Base-by-base conservation (phyloP, 2,113 vertebrate genomes). In the Brachyistius frenatus region DNA sequence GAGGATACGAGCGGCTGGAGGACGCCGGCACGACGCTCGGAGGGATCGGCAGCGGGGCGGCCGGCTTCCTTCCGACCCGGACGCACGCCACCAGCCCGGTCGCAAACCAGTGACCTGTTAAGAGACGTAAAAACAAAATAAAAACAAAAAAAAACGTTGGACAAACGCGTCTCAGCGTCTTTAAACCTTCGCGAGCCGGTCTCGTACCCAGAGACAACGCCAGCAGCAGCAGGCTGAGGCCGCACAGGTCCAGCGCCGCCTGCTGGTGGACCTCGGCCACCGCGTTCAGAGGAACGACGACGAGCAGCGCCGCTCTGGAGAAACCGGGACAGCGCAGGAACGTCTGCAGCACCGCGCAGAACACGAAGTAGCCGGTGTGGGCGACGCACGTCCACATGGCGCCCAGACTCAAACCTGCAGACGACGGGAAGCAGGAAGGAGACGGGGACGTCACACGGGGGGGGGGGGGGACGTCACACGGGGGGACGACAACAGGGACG, bases 231-330 rank as follows among this genome's bases (percentile, higher is more conserved):
- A 94, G 46, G 69, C 84, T 92, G 52, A 96, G 94, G 37, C 91
- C 39, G 54, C 13, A 2, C 36, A 95, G 89, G 63, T 95, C 94
- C 8, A 97, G 81, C 44, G 95, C 93, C 0, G 89, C 81, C 64
- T 94, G 92, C 52, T 93, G 93, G 89, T 96, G 92, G 73, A 97
- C 53, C 82, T 96, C 93, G 0, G 91, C 86, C 0, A 93, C 86
- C 0, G 91, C 62, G 0, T 96, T 95, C 4, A 95, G 84, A 1
- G 90, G 5, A 0, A 97, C 94, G 0, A 91, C 76, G 73, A 97
- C 49, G 62, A 97, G 88, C 56, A 97, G 84, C 76, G 83, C 13
- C 5, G 90, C 85, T 1, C 83, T 89, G 7, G 94, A 84, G 6
- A 93, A 93, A 0, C 37, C 85, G 0, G 93, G 90, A 23, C 91